Evolutionary conservation across 2,797 vertebrate species (phyloP).

Genomic region (Triplophysa yarkandensis): DNA sequence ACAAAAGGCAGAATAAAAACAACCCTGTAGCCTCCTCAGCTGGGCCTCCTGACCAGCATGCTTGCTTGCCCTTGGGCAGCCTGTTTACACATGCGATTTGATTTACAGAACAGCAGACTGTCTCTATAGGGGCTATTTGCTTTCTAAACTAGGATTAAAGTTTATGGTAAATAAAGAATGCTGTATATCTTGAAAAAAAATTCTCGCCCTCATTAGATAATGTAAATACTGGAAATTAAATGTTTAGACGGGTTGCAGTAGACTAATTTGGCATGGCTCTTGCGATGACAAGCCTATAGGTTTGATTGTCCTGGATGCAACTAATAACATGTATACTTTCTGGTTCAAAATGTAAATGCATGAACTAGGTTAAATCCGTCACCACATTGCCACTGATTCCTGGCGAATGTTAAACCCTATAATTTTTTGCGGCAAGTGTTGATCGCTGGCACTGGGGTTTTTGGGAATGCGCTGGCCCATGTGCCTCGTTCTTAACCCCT

Average conservation of each 20-base stretch:
- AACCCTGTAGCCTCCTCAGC: slow-evolving; percentile 28
- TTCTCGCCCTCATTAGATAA: not conserved
- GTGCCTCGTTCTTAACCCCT: slow-evolving; percentile 72
- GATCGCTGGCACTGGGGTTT: slow-evolving; percentile 67
- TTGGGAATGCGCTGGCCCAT: slow-evolving; percentile 62
- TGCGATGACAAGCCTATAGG: not conserved
- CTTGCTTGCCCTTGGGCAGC: not conserved
- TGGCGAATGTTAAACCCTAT: not conserved
- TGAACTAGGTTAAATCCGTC: slow-evolving; percentile 1
- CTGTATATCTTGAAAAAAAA: not conserved
- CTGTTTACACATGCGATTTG: slow-evolving; percentile 52
- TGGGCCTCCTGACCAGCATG: slow-evolving; percentile 14
- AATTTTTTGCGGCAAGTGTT: slow-evolving; percentile 34
- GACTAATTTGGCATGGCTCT: not conserved
- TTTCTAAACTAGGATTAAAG: slow-evolving; percentile 30
- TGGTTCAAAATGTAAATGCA: not conserved
- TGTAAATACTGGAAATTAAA: slow-evolving; percentile 14
- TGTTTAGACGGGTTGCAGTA: not conserved
- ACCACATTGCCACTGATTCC: slow-evolving; percentile 10
- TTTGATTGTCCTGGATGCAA: not conserved
- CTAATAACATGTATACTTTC: not conserved
- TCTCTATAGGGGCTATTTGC: slow-evolving; percentile 17
- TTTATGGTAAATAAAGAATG: slow-evolving; percentile 24
- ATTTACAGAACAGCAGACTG: slow-evolving; percentile 49
- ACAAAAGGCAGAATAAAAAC: slow-evolving; percentile 65